Percentiles rank a stretch among this genome's conserved stretches.
These are phyloP conservation scores for Listrodromus nycthemerus DNA, from an alignment of 2,888 invertebrate genomes.

Conservation along the genomic window DNA sequence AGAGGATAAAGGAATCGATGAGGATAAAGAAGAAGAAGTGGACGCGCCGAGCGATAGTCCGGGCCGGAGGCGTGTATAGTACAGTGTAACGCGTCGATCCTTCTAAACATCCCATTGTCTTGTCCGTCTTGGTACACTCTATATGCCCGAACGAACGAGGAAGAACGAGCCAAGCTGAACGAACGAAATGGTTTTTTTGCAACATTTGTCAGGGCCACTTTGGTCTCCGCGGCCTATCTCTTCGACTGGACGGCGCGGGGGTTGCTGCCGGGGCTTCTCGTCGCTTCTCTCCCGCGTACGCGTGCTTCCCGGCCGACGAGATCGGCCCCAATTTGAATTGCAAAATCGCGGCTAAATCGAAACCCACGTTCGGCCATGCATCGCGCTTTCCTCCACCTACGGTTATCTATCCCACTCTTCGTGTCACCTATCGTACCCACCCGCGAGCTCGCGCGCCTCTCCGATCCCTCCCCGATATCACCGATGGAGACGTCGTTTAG, in stretches of 20 bases:
- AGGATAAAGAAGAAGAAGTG: conserved; percentile 43
- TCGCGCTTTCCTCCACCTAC: conserved; percentile 24
- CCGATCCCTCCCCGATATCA: conserved; percentile 53
- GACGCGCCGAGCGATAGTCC: conserved; percentile 29
- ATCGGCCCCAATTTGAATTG: conserved; percentile 79
- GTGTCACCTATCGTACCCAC: conserved; percentile 62
- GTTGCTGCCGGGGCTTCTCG: conserved; percentile 36
- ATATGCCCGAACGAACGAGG: conserved; percentile 54
- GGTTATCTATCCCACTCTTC: conserved; percentile 34
- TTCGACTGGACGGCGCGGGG: conserved; percentile 35
- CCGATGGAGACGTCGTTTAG: conserved; percentile 77
- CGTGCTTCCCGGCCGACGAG: conserved; percentile 36
- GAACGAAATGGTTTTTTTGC: conserved; percentile 69
- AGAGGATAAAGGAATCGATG: conserved; percentile 57
- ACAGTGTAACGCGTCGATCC: conserved; percentile 77
- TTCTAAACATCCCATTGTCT: conserved; percentile 84
- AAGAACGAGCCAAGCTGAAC: conserved; percentile 36
- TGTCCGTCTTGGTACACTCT: conserved; percentile 80
- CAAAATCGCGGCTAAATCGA: conserved; percentile 74
- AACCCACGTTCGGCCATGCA: conserved; percentile 63
- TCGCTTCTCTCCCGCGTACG: conserved; percentile 32
- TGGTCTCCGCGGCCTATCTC: conserved; percentile 70
- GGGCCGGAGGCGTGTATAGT: conserved; percentile 62
- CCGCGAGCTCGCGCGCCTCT: conserved; percentile 54
- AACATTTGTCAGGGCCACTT: conserved; percentile 82